Evolutionary conservation across 2,797 vertebrate genomes (phyloP).

Genomic region (Neosalanx taihuensis): DNA sequence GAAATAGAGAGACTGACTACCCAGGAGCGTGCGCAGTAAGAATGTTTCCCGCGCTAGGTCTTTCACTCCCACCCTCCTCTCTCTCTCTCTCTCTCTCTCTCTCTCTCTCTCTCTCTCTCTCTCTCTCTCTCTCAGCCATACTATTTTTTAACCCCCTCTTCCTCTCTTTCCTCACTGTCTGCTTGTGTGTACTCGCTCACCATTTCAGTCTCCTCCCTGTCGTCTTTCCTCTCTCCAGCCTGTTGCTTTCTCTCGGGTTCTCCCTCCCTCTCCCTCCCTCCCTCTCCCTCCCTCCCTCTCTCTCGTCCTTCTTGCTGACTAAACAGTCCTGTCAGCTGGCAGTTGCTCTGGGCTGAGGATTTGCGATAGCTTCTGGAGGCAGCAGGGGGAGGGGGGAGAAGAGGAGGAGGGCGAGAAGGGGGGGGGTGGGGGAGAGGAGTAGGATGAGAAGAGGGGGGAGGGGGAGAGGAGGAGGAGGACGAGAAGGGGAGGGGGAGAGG

Average conservation of each 20-base stretch:
- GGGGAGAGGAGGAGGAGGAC: slow-evolving; percentile 22
- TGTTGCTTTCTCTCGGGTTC: slow-evolving; percentile 22
- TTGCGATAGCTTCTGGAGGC: slow-evolving; percentile 72
- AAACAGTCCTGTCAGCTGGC: slow-evolving; percentile 82
- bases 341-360: slow-evolving; percentile 70
- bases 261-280: slow-evolving; percentile 33
- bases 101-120: slow-evolving; percentile 6
- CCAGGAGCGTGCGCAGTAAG: slow-evolving; percentile 9
- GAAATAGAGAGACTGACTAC: slow-evolving; percentile 13
- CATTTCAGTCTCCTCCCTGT: slow-evolving; percentile 18
- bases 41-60: slow-evolving; percentile 7
- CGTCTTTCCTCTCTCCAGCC: slow-evolving; percentile 22
- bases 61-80: too few species aligned
- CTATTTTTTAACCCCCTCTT: slow-evolving; percentile 1
- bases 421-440: slow-evolving; percentile 46
- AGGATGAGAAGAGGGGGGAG: slow-evolving; percentile 40
- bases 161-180: not conserved
- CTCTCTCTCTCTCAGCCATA: not conserved
- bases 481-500: not conserved
- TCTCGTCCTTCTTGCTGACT: slow-evolving; percentile 70
- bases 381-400: slow-evolving; percentile 45
- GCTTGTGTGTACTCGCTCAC: not conserved
- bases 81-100: not conserved
- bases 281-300: slow-evolving; percentile 46
- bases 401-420: slow-evolving; percentile 11